Base-by-base conservation (phyloP, 2,888 invertebrate genomes). In the Congeria kusceri region DNA sequence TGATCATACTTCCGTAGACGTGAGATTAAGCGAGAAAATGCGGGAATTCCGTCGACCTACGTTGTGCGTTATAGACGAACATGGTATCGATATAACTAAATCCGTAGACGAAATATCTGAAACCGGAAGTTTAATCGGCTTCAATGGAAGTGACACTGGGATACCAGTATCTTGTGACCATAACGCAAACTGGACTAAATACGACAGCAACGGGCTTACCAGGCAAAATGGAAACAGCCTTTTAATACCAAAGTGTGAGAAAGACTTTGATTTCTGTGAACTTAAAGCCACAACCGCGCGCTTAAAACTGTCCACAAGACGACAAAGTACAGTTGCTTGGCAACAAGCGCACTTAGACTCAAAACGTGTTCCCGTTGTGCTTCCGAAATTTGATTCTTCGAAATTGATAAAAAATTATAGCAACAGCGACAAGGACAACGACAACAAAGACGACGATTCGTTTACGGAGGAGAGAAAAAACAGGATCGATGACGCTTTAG, bases 71-170 rank as follows among this genome's bases (percentile, higher is more conserved):
- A 83, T 83, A 44, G 83, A 96, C 96, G 1, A 99, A 98, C 58
- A 99, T 95, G 91, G 96, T 96, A 91, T 95, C 93, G 92, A 80
- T 65, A 58, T 69, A 5, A 56, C 70, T 7, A 32, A 70, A 27
- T 29, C 61, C 25, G 63, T 58, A 28, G 47, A 47, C 0, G 58
- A 56, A 18, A 61, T 39, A 23, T 15, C 23, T 11, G 5, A n/a
- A 18, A 20, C 20, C 47, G 71, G 71, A 64, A 65, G 64, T 58
- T 63, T 57, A 13, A 15, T 25, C 11, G 47, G 57, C 58, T 46
- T 63, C 47, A 58, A 11, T 58, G 64, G 58, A 58, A 46, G 62
- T 64, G 61, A 68, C 56, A 44, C 59, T 23, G 32, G 53, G 29
- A 32, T 58, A 28, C 32, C 58, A 32, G 64, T 61, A 4, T 25